Base-by-base conservation (phyloP, 2,113 vertebrate species). In the Acanthisitta chloris region DNA sequence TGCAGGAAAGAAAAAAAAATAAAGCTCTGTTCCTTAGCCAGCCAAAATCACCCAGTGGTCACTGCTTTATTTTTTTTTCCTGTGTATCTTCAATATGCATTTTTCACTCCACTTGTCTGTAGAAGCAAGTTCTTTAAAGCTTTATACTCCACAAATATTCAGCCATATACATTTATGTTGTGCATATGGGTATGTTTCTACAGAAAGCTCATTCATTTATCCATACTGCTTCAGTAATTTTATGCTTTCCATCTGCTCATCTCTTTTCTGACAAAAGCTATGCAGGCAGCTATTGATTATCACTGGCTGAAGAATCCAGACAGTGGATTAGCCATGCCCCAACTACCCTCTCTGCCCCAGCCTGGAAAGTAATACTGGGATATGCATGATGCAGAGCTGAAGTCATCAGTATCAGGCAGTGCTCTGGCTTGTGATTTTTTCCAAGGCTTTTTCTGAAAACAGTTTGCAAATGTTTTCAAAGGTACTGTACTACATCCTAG, bases 31-130 rank as follows among this genome's bases (percentile, higher is more conserved):
- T 94, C 76, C 72, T 71, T 45, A 95, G 87, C 81, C 78, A 89
- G 87, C 72, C 78, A 77, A 49, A 77, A 92, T 84, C 90, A 86
- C 48, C 71, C 91, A 82, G 94, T 34, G 69, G 62, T 97, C 91
- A 95, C 77, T 66, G 59, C 83, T 76, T 8, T 86, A 78, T 67
- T 61, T 72, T 72, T 28, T 74, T 57, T 43, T 5, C 25, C 21
- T 64, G 18, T 62, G 8, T 79, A 19, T 77, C 5, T 90, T 62
- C 67, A 57, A 21, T 43, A 51, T 61, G 28, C 14, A 9, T 58
- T 88, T 48, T 67, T 95, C n/a, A 66, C 17, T 69, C 2, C 2
- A 70, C 81, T 92, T 85, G 38, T 64, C 69, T 6, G 2, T 12
- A 78, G 34, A 61, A 74, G 6, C 38, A 71, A 77, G 40, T 69